Evolutionary conservation across 2,888 invertebrate genomes (phyloP).

Genomic region (Operophtera brumata): DNA sequence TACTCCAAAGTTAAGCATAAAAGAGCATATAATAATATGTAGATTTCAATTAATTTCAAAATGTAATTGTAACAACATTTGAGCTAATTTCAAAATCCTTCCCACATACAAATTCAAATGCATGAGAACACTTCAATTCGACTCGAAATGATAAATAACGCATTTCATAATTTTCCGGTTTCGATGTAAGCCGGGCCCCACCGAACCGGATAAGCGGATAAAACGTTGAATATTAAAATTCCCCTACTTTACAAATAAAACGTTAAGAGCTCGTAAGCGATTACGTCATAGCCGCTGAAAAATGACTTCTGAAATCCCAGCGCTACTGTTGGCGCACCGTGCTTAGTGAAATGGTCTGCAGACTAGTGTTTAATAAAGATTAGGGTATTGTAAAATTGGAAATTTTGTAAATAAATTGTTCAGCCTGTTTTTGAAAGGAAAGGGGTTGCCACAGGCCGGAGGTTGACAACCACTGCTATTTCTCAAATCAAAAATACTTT

Average conservation of each 20-base stretch:
- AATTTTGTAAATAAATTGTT: too few species aligned
- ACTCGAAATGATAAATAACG: constrained; percentile 23
- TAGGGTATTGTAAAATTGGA: neutral
- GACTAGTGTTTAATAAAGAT: constrained; percentile 1
- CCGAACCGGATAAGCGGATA: constrained; percentile 48
- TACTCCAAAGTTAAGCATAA: too few species aligned
- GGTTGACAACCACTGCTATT: too few species aligned
- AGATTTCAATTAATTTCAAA: neutral
- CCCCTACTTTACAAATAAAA: constrained; percentile 66
- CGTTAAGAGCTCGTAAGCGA: constrained; percentile 70
- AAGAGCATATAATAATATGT: too few species aligned
- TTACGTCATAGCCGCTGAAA: constrained; percentile 73
- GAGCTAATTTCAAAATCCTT: constrained; percentile 10
- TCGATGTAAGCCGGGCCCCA: constrained; percentile 23
- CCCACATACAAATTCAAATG: constrained; percentile 20
- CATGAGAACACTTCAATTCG: constrained; percentile 16
- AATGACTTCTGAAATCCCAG: constrained; percentile 68
- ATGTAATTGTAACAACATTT: constrained; percentile 4
- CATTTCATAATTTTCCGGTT: constrained; percentile 26
- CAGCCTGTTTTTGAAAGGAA: too few species aligned
- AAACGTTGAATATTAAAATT: constrained; percentile 69
- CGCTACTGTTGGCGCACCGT: constrained; percentile 44
- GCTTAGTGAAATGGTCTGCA: constrained; percentile 18
- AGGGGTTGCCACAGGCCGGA: too few species aligned
- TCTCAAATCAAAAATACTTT: too few species aligned